phyloP scores from a whole-genome alignment of 2,113 vertebrate species.

The Pyxicephalus adspersus region DNA sequence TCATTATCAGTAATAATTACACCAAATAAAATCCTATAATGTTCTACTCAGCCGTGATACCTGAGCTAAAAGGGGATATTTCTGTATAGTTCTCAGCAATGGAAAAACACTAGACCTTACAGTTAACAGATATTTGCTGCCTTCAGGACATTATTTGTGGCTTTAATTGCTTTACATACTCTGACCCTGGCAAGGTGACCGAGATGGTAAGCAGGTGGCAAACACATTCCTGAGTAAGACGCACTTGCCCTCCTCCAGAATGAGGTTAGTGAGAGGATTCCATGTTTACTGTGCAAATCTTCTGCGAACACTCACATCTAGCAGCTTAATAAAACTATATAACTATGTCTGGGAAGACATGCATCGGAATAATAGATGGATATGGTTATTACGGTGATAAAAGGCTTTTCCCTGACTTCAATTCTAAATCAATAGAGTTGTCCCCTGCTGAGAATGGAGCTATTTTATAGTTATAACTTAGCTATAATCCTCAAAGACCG shows the following conservation, averaged over 20 bases:
- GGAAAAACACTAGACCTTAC: conserved; percentile 50
- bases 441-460: too few relatives aligned
- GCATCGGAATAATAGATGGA: too few relatives aligned
- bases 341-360: too few relatives aligned
- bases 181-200: neutral
- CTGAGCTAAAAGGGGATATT: neutral
- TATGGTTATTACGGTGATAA: too few relatives aligned
- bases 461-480: too few relatives aligned
- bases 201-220: neutral
- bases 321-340: too few relatives aligned
- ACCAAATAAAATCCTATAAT: neutral
- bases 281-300: too few relatives aligned
- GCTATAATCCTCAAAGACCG: too few relatives aligned
- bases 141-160: conserved; percentile 12
- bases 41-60: neutral
- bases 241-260: neutral
- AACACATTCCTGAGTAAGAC: neutral
- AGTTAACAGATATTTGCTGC: neutral
- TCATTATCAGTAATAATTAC: neutral
- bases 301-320: too few relatives aligned
- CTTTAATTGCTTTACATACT: neutral
- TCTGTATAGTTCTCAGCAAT: conserved; percentile 60
- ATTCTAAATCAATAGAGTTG: too few relatives aligned
- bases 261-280: too few relatives aligned
- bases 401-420: too few relatives aligned